These are phyloP conservation scores for Galago senegalensis DNA, from an alignment of 2,797 vertebrate genomes.

Conservation along the genomic window DNA sequence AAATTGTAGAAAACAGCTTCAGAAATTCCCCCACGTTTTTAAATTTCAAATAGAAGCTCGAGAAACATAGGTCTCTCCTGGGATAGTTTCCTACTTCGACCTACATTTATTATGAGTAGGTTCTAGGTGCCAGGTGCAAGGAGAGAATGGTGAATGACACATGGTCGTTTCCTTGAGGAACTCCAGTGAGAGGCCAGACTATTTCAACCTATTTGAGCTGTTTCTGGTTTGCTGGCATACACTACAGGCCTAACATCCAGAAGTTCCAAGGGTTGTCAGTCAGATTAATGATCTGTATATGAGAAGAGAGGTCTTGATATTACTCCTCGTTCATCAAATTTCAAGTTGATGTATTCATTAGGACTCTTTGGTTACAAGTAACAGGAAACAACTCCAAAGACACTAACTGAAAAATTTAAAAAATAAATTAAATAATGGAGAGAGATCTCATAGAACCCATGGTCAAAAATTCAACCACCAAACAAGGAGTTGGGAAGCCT, in stretches of 20 bases:
- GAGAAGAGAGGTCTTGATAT: slow-evolving; percentile 37
- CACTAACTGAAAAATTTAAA: neutral
- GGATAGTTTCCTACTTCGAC: neutral
- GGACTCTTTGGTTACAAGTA: slow-evolving; percentile 9
- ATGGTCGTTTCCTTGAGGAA: neutral
- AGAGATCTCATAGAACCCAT: neutral
- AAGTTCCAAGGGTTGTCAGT: neutral
- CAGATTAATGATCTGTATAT: neutral
- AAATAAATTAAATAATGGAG: neutral
- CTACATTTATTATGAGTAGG: neutral
- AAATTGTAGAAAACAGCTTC: slow-evolving; percentile 5
- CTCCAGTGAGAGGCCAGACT: neutral
- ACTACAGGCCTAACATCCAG: neutral
- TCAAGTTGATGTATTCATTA: neutral
- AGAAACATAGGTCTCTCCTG: neutral
- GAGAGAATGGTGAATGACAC: neutral
- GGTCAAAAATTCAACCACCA: neutral
- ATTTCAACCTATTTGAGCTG: neutral
- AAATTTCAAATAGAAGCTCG: slow-evolving; percentile 50
- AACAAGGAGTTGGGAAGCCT: neutral
- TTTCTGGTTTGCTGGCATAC: neutral
- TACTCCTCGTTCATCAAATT: neutral
- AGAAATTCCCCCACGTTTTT: neutral
- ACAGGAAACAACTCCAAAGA: neutral
- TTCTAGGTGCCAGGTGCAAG: neutral